Evolutionary conservation across 2,888 invertebrate genomes (phyloP), one percentile per base, ranked within the genome.

Genomic region (Apodemia duryi): DNA sequence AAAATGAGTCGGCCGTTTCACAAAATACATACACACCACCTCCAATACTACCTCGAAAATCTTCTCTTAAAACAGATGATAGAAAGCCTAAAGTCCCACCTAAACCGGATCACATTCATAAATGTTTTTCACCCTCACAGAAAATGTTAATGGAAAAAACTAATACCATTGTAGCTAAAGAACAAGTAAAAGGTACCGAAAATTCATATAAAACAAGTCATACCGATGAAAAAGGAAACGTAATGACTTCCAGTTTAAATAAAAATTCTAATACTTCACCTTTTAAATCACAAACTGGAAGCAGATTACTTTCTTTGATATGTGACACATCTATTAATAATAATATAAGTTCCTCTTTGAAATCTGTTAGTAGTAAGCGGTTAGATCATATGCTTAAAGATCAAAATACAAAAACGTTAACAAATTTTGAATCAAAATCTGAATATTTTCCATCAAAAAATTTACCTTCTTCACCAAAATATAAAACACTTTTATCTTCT

Each of bases 41-140:
- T 54, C 93, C 92, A 21, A 67, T 92, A 49, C 76, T 86, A 70
- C 91, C 92, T 38, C 82, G 92, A 61, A 80, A 83, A 66, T 91
- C 92, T 46, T 91, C 91, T n/a, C 76, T 84, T 61, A 89, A 84
- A 73, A 84, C 84, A 64, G 90, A 87, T 65, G 86, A 88, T 66
- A 80, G 83, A 66, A 81, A 80, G 57, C 86, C 94, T 68, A 94
- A 94, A 2, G 74, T 95, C 61, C 93, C 94, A 13, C 94, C 94
- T 0, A 88, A 92, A 68, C 84, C 87, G 46, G 94, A 95, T 75
- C 92, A 93, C 62, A 76, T 95, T 0, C 85, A 95, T 66, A 88
- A 95, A 7, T 96, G 95, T 75, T 87, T 96, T 11, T 96, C 96
- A 1, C 96, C 96, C 0, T 94, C 95, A 6, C 96, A 96, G 78